A percentile compares a stretch with the other conserved stretches of the same genome.
These are phyloP conservation scores for Euzophera pinguis DNA, from an alignment of 2,888 invertebrate species.

Conservation along the genomic window DNA sequence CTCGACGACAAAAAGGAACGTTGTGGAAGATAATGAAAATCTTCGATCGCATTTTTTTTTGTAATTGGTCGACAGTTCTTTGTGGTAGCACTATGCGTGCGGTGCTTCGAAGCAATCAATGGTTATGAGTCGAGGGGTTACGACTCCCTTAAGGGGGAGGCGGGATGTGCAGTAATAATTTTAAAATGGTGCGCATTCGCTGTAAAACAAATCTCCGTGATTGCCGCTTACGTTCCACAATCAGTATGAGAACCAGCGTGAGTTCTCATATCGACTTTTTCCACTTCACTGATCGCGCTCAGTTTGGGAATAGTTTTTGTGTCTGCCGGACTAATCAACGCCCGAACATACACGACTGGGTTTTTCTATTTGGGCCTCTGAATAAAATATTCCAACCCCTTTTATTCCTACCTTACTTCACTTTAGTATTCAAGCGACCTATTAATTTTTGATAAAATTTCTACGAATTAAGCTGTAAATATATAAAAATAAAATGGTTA, in stretches of 20 bases:
- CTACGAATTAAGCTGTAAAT: no score
- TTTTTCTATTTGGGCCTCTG: slow-evolving; percentile 44
- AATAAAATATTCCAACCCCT: slow-evolving; percentile 41
- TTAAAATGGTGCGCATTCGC: slow-evolving; percentile 62
- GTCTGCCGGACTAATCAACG: slow-evolving; percentile 73
- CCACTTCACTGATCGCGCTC: slow-evolving; percentile 70
- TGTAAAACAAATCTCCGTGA: slow-evolving; percentile 68
- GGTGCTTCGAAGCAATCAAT: slow-evolving; percentile 60
- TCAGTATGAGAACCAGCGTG: slow-evolving; percentile 47
- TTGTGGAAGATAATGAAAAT: slow-evolving; percentile 56
- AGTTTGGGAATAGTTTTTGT: slow-evolving; percentile 75
- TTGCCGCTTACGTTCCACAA: slow-evolving; percentile 70
- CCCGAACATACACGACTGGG: slow-evolving; percentile 52
- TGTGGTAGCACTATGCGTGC: slow-evolving; percentile 55
- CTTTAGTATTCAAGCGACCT: neutral
- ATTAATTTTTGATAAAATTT: no score
- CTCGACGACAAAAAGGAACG: slow-evolving; percentile 36
- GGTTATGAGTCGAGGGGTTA: slow-evolving; percentile 46
- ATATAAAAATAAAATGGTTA: no score
- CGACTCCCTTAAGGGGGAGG: slow-evolving; percentile 17
- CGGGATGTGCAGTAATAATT: slow-evolving; percentile 53
- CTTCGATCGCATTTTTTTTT: slow-evolving; percentile 55
- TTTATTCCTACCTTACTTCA: slow-evolving; percentile 30
- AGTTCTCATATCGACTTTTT: slow-evolving; percentile 71
- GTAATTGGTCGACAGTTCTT: slow-evolving; percentile 66